A percentile compares a stretch with the other conserved stretches of the same genome.
Conservation (phyloP, 2,888 invertebrate species). For the Drosophila anomelani region DNA sequence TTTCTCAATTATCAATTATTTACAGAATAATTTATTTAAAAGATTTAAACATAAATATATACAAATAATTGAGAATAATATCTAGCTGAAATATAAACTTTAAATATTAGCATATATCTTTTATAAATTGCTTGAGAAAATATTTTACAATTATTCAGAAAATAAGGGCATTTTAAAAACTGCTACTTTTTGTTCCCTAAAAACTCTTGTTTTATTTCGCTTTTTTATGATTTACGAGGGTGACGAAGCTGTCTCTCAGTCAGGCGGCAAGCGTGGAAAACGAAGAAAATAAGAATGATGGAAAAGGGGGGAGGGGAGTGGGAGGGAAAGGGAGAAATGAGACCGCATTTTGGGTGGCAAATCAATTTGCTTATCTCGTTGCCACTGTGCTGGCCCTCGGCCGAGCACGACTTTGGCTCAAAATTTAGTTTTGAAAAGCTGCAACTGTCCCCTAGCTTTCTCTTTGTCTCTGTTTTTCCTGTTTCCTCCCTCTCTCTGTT, state of each 20-base stretch:
- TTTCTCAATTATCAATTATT: background rate
- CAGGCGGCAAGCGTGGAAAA: background rate
- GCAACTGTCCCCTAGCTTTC: background rate
- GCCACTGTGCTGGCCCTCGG: conserved; percentile 6
- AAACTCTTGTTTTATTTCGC: conserved; percentile 13
- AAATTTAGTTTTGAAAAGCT: conserved; percentile 4
- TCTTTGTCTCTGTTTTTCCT: background rate
- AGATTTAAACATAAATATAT: too few species aligned
- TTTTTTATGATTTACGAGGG: conserved; percentile 68
- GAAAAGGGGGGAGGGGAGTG: background rate
- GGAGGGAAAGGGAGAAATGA: background rate
- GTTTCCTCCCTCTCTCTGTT: background rate
- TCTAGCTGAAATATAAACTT: too few species aligned
- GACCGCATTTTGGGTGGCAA: conserved; percentile 48
- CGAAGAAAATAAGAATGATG: background rate
- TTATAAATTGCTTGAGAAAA: too few species aligned
- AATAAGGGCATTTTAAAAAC: background rate
- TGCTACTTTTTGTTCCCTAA: background rate
- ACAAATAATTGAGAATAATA: too few species aligned
- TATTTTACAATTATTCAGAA: too few species aligned
- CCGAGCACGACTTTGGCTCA: background rate
- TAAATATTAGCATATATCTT: too few species aligned
- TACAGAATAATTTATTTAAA: background rate
- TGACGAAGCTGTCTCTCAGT: conserved; percentile 11
- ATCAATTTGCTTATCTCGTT: conserved; percentile 61